These are phyloP conservation scores for Laterallus jamaicensis DNA, from an alignment of 2,113 vertebrate species.

Conservation along the genomic window DNA sequence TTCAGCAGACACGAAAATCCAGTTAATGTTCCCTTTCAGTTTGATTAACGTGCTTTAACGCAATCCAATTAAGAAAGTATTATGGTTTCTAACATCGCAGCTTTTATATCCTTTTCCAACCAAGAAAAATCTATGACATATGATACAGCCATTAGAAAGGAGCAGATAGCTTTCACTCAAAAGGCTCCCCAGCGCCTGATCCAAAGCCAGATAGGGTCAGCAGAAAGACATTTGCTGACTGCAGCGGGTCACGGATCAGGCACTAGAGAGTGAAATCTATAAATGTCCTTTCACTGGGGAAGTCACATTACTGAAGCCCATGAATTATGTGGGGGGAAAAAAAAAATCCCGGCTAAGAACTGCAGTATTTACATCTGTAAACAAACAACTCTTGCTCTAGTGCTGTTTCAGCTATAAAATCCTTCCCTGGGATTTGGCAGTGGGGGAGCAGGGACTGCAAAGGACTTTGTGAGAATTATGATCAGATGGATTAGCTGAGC, in stretches of 20 bases:
- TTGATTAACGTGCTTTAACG: constrained; percentile 49
- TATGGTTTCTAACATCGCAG: constrained; percentile 31
- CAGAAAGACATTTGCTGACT: constrained; percentile 42
- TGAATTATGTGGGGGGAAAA: neutral
- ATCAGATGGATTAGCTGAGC: neutral
- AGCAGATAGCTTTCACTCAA: neutral
- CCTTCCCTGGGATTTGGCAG: neutral
- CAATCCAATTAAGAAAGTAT: constrained; percentile 57
- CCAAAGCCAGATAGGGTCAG: constrained; percentile 25
- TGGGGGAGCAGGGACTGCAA: neutral
- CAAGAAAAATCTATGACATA: constrained; percentile 32
- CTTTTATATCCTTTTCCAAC: constrained; percentile 23
- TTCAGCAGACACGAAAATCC: constrained; percentile 8
- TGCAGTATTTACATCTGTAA: neutral
- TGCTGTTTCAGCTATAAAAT: neutral
- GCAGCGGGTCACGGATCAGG: neutral
- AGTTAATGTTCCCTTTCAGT: constrained; percentile 14
- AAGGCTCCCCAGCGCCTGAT: neutral
- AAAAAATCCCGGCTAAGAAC: neutral
- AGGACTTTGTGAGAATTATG: neutral
- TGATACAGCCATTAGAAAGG: constrained; percentile 10
- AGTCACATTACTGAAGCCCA: neutral
- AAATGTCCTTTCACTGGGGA: neutral
- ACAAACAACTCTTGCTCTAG: neutral
- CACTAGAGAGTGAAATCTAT: constrained; percentile 3